These are phyloP conservation scores for Philereme vetulata DNA, from an alignment of 2,888 invertebrate species.

Conservation along the genomic window DNA sequence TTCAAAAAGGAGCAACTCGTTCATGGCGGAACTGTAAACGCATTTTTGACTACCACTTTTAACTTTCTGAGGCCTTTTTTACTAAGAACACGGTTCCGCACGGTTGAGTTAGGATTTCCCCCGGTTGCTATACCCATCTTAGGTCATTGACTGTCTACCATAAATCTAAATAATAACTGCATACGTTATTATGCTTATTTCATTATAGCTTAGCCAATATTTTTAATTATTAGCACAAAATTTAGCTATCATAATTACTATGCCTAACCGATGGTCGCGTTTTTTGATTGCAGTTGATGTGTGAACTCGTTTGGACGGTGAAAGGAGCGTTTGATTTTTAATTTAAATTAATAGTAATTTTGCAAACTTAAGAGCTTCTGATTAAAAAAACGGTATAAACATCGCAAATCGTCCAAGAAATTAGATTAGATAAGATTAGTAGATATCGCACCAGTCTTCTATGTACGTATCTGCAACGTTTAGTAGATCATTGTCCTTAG, in stretches of 20 bases:
- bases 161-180: constrained; percentile 41
- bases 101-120: constrained; percentile 58
- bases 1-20: no score
- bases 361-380: constrained; percentile 1
- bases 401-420: neutral
- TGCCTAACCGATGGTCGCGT: constrained; percentile 2
- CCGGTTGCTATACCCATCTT: constrained; percentile 45
- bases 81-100: constrained; percentile 49
- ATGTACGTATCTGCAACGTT: no score
- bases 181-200: constrained; percentile 28
- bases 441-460: no score
- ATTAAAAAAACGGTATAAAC: neutral
- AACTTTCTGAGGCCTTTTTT: constrained; percentile 44
- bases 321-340: constrained; percentile 17
- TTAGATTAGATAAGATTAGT: no score
- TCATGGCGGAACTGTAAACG: constrained; percentile 4
- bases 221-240: constrained; percentile 13
- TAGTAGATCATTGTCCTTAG: constrained; percentile 2
- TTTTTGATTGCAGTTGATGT: constrained; percentile 20
- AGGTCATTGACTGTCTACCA: constrained; percentile 58
- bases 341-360: constrained; percentile 6
- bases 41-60: constrained; percentile 35
- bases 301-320: constrained; percentile 9
- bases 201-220: constrained; percentile 14
- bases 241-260: constrained; percentile 11